Evolutionary conservation across 1,140 invertebrate genomes (phyloP), one percentile per base, ranked within the genome.

Genomic region (Saccostrea glomerata): DNA sequence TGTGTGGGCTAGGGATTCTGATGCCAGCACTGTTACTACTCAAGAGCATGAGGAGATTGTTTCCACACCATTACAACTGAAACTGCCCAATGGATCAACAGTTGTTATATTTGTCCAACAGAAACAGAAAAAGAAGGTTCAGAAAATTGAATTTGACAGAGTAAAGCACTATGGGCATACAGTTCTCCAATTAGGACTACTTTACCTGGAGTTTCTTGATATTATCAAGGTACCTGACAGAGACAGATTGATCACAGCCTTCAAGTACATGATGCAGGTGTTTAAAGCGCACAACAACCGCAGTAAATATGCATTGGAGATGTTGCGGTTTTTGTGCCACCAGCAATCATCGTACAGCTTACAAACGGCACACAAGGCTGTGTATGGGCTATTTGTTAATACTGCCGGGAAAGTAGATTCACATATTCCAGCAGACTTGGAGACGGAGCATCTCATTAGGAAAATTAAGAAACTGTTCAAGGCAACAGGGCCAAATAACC

Each of bases 261-360:
- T 83, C 15, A 87, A 60, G 36, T 87, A 83, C 15, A 7, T 77
- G 66, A 86, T 86, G 85, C 36, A 47, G 9, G 20, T 77, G 0
- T 77, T n/a, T 4, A 86, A 86, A 77, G 40, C 63, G 12, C 12
- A 36, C 20, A 86, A 77, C 56, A 47, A 6, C 40, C 3, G 66
- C 7, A 82, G 73, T n/a, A 82, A 87, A 55, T 87, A 87, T 87
- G 86, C 86, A 11, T 25, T 77, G 30, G 12, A 83, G 54, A 56
- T 55, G 2, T 58, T 87, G 6, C 20, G 54, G 0, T 83, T 87
- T 54, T 40, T 87, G 23, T 87, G 47, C 6, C 73, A 87, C 11
- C 86, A 83, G 23, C 73, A 87, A 15, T 82, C 77, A 54, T 55
- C 85, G 12, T 87, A 87, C 30, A 87, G 86, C 13, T 9, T 83